Base-by-base conservation (phyloP, 1,140 invertebrate genomes). In the Sminthurinus signatus region DNA sequence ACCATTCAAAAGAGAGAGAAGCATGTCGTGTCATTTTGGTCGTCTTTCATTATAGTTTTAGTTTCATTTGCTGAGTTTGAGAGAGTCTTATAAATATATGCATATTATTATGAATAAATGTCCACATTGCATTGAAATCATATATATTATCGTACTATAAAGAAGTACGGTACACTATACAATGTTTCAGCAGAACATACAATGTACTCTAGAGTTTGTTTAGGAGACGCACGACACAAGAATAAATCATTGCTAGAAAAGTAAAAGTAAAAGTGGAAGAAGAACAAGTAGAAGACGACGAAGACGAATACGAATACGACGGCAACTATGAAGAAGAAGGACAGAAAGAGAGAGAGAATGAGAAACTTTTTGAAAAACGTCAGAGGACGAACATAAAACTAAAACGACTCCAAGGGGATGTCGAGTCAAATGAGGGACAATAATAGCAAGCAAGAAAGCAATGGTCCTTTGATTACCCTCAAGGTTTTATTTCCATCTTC, bases 381-480 rank as follows among this genome's bases (percentile, higher is more conserved):
- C 19, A 52, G 14, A n/a, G n/a, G n/a, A 52, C 14, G 50, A 52
- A 28, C 50, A 52, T 52, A 52, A 52, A 52, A 52, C 50, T 52
- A 15, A 17, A 27, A 52, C 25, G 50, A n/a, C 50, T 52, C 50
- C 44, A 46, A 56, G 17, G 44, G 56, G 50, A 64, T 46, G 62
- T 29, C 46, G 55, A 59, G 52, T 64, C 31, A 64, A 50, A 43
- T 25, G 29, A 58, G 48, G 43, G 54, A 64, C 62, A 64, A 59
- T 64, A 51, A 59, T 29, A 52, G 62, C n/a, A n/a, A n/a, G n/a
- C n/a, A n/a, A n/a, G 39, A 64, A 59, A 43, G 62, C 62, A 64
- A 64, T 64, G 62, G 56, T 44, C 27, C 62, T 64, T 43, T 64
- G 32, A 64, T 64, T 64, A 64, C 62, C 62, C 62, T 59, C 44